phyloP scores from a whole-genome alignment of 2,888 invertebrate species.

The Bhutanitis thaidina region DNA sequence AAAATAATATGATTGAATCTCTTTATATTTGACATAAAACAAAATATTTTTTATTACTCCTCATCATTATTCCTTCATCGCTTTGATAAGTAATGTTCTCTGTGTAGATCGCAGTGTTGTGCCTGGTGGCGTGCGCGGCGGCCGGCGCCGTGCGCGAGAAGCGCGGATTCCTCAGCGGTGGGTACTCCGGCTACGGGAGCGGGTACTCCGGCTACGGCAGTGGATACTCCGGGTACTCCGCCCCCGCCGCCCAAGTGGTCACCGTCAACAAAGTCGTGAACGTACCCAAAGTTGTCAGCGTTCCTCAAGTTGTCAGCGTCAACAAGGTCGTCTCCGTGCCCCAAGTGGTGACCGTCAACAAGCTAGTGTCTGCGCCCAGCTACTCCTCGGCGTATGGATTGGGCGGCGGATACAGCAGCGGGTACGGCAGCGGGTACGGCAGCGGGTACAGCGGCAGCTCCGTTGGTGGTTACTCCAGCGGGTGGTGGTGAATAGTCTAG shows the following conservation, averaged over 20 bases:
- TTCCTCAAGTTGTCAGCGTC: constrained; percentile 50
- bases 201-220: constrained; percentile 15
- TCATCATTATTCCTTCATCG: too few relatives aligned
- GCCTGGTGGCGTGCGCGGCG: constrained; percentile 15
- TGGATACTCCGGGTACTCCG: constrained; percentile 15
- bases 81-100: neutral
- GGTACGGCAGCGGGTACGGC: constrained; percentile 22
- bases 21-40: too few relatives aligned
- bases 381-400: neutral
- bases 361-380: constrained; percentile 39
- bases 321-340: constrained; percentile 50
- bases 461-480: constrained; percentile 28
- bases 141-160: constrained; percentile 19
- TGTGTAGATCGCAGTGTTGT: constrained; percentile 12
- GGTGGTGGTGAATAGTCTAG: too few relatives aligned
- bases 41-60: too few relatives aligned
- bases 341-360: constrained; percentile 51
- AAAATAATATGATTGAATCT: too few relatives aligned
- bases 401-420: neutral
- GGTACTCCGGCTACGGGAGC: constrained; percentile 21
- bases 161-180: constrained; percentile 15
- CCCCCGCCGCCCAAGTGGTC: constrained; percentile 33
- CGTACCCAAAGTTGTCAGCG: constrained; percentile 45
- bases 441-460: constrained; percentile 27
- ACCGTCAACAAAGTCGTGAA: constrained; percentile 38